Evolutionary conservation across 2,113 vertebrate genomes (phyloP).

Genomic region (Vicugna pacos): DNA sequence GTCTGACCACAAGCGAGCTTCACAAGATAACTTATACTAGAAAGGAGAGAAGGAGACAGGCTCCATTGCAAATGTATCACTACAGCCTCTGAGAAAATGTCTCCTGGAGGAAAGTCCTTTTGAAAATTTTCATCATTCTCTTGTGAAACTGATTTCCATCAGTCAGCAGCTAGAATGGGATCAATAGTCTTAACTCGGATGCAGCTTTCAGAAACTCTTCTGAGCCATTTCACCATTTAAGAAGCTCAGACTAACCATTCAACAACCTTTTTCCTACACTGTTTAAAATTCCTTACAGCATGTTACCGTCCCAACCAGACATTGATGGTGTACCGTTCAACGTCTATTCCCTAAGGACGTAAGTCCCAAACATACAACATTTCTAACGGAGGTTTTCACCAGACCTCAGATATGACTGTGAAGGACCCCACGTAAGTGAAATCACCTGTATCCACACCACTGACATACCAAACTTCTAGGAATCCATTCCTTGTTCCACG

Average conservation of each 20-base stretch:
- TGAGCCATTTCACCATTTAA: neutral
- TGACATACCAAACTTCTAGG: neutral
- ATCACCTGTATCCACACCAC: neutral
- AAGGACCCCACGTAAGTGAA: neutral
- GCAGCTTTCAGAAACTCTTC: neutral
- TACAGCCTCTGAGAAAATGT: too few relatives aligned
- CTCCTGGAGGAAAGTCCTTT: neutral
- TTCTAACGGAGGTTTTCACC: neutral
- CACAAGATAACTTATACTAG: neutral
- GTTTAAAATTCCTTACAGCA: neutral
- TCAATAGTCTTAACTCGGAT: neutral
- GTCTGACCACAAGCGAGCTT: neutral
- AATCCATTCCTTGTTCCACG: neutral
- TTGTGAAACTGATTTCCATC: neutral
- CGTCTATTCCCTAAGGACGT: neutral
- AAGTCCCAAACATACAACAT: neutral
- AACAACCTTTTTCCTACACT: neutral
- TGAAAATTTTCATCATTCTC: neutral
- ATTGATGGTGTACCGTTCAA: accelerated
- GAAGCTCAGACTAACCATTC: neutral
- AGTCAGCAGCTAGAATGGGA: neutral
- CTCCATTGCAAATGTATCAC: neutral
- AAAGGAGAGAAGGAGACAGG: neutral
- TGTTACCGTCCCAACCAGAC: neutral
- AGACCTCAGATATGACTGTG: neutral